These are phyloP conservation scores for Drosophila demipolita DNA, from an alignment of 2,888 invertebrate genomes.

Conservation along the genomic window DNA sequence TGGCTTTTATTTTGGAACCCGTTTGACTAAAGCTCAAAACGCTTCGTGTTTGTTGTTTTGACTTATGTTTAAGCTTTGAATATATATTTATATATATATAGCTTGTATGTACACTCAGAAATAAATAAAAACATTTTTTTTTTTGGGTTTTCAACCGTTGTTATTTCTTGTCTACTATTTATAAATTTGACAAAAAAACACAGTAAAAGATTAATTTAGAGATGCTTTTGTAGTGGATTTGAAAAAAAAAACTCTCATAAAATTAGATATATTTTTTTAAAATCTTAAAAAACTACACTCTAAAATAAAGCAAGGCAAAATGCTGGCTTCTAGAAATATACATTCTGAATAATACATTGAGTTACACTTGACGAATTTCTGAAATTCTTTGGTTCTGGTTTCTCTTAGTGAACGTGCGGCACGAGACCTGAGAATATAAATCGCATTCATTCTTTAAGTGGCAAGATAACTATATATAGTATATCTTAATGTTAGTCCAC, in stretches of 20 bases:
- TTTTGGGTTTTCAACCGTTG: neutral
- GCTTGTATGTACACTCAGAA: neutral
- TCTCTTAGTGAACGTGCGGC: neutral
- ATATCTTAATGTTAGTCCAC: neutral
- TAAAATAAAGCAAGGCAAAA: too few relatives aligned
- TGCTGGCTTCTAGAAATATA: neutral
- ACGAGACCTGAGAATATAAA: slow-evolving; percentile 2
- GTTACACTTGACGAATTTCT: neutral
- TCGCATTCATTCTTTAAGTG: neutral
- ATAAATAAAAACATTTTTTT: neutral
- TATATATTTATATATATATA: neutral
- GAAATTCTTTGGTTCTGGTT: neutral
- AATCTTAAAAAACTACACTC: too few relatives aligned
- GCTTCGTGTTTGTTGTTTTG: slow-evolving; percentile 4
- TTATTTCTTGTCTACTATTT: too few relatives aligned
- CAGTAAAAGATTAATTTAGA: too few relatives aligned
- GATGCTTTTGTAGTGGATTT: too few relatives aligned
- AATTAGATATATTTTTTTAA: too few relatives aligned
- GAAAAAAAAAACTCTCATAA: too few relatives aligned
- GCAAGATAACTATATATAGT: neutral
- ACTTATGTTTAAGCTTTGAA: neutral
- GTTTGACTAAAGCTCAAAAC: slow-evolving; percentile 25
- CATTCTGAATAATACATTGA: neutral
- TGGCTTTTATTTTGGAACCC: slow-evolving; percentile 26
- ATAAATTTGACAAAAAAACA: too few relatives aligned